Conservation (phyloP, 2,113 vertebrate species). For the Caracal caracal region DNA sequence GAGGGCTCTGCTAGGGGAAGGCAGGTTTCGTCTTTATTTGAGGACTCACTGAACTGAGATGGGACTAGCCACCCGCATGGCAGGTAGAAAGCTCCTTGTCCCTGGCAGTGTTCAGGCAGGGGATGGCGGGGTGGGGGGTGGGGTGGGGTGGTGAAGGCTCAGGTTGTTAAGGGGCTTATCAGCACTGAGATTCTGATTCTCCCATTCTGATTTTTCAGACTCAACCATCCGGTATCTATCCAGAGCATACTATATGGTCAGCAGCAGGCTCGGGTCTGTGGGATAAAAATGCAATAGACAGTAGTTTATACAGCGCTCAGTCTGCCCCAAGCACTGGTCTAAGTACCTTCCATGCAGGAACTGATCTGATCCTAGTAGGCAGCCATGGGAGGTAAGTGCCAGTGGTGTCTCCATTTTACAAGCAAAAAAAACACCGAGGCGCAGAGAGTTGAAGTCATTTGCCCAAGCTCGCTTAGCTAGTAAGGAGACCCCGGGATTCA, state of each 20-base stretch:
- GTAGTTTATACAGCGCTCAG: neutral
- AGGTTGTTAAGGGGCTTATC: no score
- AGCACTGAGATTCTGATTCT: neutral
- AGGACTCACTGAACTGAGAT: neutral
- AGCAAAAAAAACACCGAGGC: neutral
- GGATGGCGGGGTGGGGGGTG: neutral
- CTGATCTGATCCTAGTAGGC: neutral
- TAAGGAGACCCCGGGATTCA: neutral
- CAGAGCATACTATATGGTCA: neutral
- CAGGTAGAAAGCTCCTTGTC: neutral
- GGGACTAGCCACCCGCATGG: fast-evolving
- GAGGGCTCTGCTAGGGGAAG: neutral
- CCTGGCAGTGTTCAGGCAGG: no score
- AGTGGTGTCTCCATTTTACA: neutral
- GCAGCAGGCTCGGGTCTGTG: neutral
- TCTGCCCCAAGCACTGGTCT: neutral
- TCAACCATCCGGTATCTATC: neutral
- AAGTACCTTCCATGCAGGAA: neutral
- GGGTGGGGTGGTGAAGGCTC: fast-evolving
- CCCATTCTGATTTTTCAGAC: neutral
- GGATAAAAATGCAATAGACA: neutral
- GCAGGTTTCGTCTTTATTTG: neutral
- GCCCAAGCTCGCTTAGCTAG: neutral
- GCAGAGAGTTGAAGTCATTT: neutral
- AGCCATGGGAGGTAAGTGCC: neutral